phyloP scores from a whole-genome alignment of 2,113 vertebrate genomes.

The Periophthalmus modestus region DNA sequence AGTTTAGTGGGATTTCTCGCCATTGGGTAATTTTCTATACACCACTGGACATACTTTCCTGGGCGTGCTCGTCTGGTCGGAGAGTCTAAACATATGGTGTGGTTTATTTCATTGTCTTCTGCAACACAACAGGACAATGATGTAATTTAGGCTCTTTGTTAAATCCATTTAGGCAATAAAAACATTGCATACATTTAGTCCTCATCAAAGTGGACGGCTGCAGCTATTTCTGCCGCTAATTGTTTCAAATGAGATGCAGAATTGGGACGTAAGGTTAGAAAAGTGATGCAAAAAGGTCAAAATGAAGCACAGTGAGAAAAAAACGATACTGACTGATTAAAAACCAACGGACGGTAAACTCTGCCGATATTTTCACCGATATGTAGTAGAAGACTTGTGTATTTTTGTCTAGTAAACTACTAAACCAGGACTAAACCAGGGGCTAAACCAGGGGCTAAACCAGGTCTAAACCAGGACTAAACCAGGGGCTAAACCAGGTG shows the following conservation, averaged over 20 bases:
- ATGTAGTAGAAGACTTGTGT: no score
- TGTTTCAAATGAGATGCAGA: slow-evolving; percentile 44
- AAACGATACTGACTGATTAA: no score
- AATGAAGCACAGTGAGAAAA: no score
- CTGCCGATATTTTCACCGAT: no score
- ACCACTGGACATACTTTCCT: not conserved
- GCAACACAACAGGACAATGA: not conserved
- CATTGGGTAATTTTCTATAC: not conserved
- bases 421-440: no score
- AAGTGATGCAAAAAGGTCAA: not conserved
- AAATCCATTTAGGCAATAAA: slow-evolving; percentile 31
- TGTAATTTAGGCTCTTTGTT: slow-evolving; percentile 20
- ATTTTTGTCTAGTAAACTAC: no score
- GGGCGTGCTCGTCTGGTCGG: not conserved
- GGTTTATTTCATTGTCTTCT: not conserved
- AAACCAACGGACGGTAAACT: no score
- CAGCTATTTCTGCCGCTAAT: slow-evolving; percentile 34
- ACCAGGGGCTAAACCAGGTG: no score
- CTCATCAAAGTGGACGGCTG: slow-evolving; percentile 22
- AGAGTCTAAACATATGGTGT: not conserved
- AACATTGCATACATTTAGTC: slow-evolving; percentile 36
- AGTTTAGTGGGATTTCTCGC: not conserved
- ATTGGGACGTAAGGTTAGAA: slow-evolving; percentile 5
- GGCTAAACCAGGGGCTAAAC: no score
- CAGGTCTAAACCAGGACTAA: no score